Percentiles rank a stretch among this genome's conserved stretches.
Evolutionary conservation across 1,140 invertebrate species (phyloP).

Genomic region (Aphelinus atriplicis): DNA sequence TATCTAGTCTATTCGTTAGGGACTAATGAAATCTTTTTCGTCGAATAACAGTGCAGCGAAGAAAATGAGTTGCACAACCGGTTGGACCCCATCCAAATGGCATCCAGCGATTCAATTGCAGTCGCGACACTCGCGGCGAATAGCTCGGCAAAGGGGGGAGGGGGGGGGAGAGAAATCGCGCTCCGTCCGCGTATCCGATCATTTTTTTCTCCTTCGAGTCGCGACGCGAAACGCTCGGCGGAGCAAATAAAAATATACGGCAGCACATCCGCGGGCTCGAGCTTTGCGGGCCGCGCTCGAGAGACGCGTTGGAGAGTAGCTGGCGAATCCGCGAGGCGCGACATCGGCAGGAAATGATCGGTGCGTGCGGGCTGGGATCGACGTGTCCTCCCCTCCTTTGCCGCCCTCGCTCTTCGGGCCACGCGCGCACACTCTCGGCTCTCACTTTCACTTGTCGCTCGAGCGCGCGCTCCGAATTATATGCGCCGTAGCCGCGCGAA

Average conservation of each 20-base stretch:
- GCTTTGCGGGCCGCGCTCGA: too few relatives aligned
- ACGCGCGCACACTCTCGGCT: background rate
- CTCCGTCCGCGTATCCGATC: background rate
- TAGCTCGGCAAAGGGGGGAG: too few relatives aligned
- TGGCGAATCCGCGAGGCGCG: background rate
- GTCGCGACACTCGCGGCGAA: slow-evolving; percentile 18
- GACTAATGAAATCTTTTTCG: too few relatives aligned
- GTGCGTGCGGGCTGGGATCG: background rate
- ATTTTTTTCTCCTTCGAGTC: background rate
- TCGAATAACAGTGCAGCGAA: too few relatives aligned
- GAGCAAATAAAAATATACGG: background rate
- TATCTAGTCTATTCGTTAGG: too few relatives aligned
- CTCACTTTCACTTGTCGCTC: background rate
- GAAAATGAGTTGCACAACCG: slow-evolving; percentile 28
- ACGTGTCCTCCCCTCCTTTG: background rate
- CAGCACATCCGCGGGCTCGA: too few relatives aligned
- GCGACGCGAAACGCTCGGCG: background rate
- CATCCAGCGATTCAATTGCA: slow-evolving; percentile 19
- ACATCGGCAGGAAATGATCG: too few relatives aligned
- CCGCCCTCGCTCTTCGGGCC: background rate
- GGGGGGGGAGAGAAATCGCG: background rate
- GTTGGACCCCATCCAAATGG: slow-evolving; percentile 26
- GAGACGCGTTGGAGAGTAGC: too few relatives aligned
- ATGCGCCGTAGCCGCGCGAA: slow-evolving; percentile 17
- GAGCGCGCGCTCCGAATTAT: slow-evolving; percentile 8